Evolutionary conservation across 1,140 invertebrate genomes (phyloP), one percentile per base, ranked within the genome.

Genomic region (Drosophila murphyi): DNA sequence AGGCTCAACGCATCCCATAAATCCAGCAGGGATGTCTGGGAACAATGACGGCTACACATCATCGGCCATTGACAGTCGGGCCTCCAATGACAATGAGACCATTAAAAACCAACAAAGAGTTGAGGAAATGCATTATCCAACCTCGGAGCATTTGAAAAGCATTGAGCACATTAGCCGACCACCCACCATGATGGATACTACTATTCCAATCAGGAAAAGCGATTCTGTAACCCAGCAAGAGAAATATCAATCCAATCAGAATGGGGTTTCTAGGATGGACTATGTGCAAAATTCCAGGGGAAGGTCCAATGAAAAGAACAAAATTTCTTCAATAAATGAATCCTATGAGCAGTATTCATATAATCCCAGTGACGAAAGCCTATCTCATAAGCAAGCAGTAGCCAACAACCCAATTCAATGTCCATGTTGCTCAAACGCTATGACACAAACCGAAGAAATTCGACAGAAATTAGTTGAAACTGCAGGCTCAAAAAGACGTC

Each of bases 141-240:
- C 5, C 2, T 48, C 45, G 4, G 56, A 60, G 1, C 50, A 47
- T 39, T 12, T 72, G 2, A 37, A n/a, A 0, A 55, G 43, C 48
- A 81, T 81, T 39, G 59, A 80, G 29, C 52, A 59, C 31, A 54
- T 80, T 4, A 76, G 78, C 47, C 61, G 34, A 12, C 72, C 78
- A 6, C 78, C 78, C 1, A 3, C 12, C 6, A n/a, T 20, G 20
- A 20, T 20, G 20, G 20, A 20, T 20, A 20, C 20, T 20, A 20
- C 20, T 0, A 20, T 37, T n/a, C 1, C 4, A 4, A 10, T 32
- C 4, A 29, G 10, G 2, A 31, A 5, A 51, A 5, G 4, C 2
- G 3, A 10, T 29, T 2, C 3, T 10, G 28, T 10, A 8, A 0
- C 7, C 7, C 37, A 2, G 37, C 6, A 39, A 39, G 3, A 3